A percentile compares a stretch with the other conserved stretches of the same genome.
phyloP scores from a whole-genome alignment of 2,797 vertebrate genomes.

The Melanogrammus aeglefinus region DNA sequence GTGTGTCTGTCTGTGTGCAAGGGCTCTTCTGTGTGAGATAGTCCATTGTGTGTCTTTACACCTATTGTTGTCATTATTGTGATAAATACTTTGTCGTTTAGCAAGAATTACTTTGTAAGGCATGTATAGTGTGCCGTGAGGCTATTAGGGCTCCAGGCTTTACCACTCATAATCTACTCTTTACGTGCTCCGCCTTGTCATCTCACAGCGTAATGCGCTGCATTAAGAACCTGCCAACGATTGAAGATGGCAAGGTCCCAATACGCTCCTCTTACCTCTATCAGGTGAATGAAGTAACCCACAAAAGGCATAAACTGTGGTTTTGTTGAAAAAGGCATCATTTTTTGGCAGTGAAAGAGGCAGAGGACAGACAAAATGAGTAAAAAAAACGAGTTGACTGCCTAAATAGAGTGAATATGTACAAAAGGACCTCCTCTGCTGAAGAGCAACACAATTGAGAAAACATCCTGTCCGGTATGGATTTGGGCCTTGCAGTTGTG shows the following conservation, averaged over 20 bases:
- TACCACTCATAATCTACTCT: background rate
- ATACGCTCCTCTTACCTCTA: background rate
- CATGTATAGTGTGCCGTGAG: background rate
- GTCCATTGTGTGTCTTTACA: slow-evolving; percentile 1
- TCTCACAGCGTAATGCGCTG: background rate
- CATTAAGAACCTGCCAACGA: background rate
- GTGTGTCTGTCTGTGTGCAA: background rate
- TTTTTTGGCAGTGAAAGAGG: background rate
- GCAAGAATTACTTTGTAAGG: background rate
- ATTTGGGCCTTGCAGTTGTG: background rate
- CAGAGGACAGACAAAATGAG: background rate
- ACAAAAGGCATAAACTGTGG: background rate
- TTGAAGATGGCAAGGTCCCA: background rate
- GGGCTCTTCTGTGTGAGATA: background rate
- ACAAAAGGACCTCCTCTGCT: background rate
- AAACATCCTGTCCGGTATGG: background rate
- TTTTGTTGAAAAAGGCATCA: background rate
- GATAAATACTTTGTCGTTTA: background rate
- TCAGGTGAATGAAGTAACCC: background rate
- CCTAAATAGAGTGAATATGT: background rate
- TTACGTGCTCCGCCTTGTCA: background rate
- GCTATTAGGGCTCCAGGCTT: background rate
- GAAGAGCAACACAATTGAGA: background rate
- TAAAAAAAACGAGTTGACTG: background rate
- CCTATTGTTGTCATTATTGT: background rate